Conservation (phyloP, 2,888 invertebrate species). For the Glaucopsyche alexis region DNA sequence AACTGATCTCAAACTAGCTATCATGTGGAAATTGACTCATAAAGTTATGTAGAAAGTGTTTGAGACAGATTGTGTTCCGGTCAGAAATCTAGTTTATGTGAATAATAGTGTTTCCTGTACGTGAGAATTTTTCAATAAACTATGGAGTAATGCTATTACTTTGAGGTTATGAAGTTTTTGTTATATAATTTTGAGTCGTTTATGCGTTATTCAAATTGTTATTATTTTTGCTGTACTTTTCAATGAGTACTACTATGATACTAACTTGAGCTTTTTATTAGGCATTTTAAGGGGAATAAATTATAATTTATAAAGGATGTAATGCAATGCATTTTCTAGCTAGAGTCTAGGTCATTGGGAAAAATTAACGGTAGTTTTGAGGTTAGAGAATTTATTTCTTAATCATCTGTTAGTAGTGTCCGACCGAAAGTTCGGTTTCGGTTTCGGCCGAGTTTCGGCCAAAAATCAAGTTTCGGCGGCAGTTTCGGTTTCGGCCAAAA, state of each 20-base stretch:
- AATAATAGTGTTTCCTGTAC: constrained; percentile 11
- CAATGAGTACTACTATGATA: too few relatives aligned
- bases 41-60: constrained; percentile 23
- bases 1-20: too few relatives aligned
- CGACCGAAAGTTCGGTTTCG: too few relatives aligned
- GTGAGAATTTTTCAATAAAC: constrained; percentile 22
- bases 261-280: too few relatives aligned
- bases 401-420: constrained; percentile 7
- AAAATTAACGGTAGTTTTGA: background rate
- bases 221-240: too few relatives aligned
- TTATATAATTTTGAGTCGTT: background rate
- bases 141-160: constrained; percentile 7
- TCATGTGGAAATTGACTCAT: constrained; percentile 1
- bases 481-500: too few relatives aligned
- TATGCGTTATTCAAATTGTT: background rate
- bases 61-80: constrained; percentile 15
- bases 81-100: constrained; percentile 23
- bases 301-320: too few relatives aligned
- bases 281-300: too few relatives aligned
- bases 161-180: constrained; percentile 8
- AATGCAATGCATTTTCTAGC: too few relatives aligned
- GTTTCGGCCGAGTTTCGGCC: too few relatives aligned
- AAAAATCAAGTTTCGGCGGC: too few relatives aligned
- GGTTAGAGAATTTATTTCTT: constrained; percentile 2
- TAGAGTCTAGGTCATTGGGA: background rate